Base-by-base conservation (phyloP, 2,797 vertebrate genomes). In the Salarias fasciatus region DNA sequence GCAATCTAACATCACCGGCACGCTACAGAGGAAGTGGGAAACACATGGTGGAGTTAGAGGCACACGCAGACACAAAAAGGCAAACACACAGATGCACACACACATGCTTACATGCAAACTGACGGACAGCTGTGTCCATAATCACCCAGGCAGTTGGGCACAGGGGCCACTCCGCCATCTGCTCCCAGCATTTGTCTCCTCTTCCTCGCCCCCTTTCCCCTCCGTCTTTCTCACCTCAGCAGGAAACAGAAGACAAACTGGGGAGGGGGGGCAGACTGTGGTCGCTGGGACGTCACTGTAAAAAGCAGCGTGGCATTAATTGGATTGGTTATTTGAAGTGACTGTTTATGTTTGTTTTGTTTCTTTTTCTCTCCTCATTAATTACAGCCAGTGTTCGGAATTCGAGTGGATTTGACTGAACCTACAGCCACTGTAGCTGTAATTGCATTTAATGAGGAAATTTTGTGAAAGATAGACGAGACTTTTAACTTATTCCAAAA, bases 41-140 rank as follows among this genome's bases (percentile, higher is more conserved):
- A 45, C 55, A 77, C 66, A 68, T 38, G 42, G 29, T 51, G 9
- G 31, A 68, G 51, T 65, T 12, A 30, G 1, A 68, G 6, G 5
- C 28, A 50, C 54, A 52, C 28, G 51, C 12, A 50, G 12, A 52
- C 24, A 50, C 61, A 79, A 45, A 54, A 56, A 58, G 46, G 53
- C 48, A 65, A 42, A 72, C 48, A 63, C 29, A 53, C 36, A 52
- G 59, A 65, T 33, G 55, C 36, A 69, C 15, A 61, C 15, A 61
- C 61, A 75, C 59, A 66, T 35, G 33, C 77, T 41, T 36, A 77
- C 63, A 72, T 69, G 66, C 55, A 78, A 69, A 80, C 53, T 83
- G 87, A 86, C 68, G 88, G 87, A 87, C 92, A 93, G 91, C 88
- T 92, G 90, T 84, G 89, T 84, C 86, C 80, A 89, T 91, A 91